Evolutionary conservation across 2,888 invertebrate species (phyloP).

Genomic region (Volucella bombylans): DNA sequence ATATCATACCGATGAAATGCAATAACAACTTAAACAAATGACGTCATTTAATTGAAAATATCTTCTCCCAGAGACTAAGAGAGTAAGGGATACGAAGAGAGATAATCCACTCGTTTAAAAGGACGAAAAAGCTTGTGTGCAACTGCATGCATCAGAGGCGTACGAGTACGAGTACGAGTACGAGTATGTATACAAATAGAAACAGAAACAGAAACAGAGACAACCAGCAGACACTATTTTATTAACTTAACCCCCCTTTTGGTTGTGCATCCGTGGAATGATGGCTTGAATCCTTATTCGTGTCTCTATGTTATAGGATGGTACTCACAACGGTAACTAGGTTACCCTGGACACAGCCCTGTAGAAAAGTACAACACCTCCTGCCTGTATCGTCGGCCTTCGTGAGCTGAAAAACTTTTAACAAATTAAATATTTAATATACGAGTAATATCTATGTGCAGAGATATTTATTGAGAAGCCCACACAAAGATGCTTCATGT

Average conservation of each 20-base stretch:
- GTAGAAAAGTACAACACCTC: slow-evolving; percentile 17
- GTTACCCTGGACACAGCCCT: slow-evolving; percentile 58
- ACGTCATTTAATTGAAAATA: slow-evolving; percentile 65
- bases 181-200: neutral
- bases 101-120: slow-evolving; percentile 1
- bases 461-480: slow-evolving; percentile 59
- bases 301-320: slow-evolving; percentile 20
- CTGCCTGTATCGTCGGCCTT: slow-evolving; percentile 4
- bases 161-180: no score
- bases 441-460: slow-evolving; percentile 64
- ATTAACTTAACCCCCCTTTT: slow-evolving; percentile 53
- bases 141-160: slow-evolving; percentile 12
- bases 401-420: slow-evolving; percentile 55
- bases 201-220: neutral
- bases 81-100: neutral
- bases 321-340: slow-evolving; percentile 32
- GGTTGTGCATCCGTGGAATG: slow-evolving; percentile 59
- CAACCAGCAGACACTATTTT: slow-evolving; percentile 53
- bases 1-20: slow-evolving; percentile 59
- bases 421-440: slow-evolving; percentile 74
- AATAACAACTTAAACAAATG: slow-evolving; percentile 71
- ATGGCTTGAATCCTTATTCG: slow-evolving; percentile 5
- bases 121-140: neutral
- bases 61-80: neutral
- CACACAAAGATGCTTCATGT: slow-evolving; percentile 1